Base-by-base conservation (phyloP, 2,113 vertebrate genomes). In the Labeo rohita region DNA sequence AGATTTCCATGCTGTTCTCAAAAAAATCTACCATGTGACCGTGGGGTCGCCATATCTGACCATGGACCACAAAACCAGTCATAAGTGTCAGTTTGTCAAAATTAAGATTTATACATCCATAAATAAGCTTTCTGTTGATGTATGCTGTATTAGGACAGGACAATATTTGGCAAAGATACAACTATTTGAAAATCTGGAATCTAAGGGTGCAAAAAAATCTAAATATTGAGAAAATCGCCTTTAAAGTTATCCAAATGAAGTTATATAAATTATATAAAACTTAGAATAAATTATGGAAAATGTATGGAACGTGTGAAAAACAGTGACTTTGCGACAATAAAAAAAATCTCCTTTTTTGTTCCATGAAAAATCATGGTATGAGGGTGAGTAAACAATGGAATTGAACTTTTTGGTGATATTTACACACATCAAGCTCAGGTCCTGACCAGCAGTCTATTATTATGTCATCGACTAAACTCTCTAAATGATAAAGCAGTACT, bases 381-480 rank as follows among this genome's bases (percentile, higher is more conserved):
- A 34, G 23, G 1, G 18, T 15, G 23, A 78, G 75, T 78, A 78
- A 78, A 78, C 4, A 13, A 77, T 54, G 12, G 13, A 77, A 16
- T 5, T 52, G 13, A 36, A 23, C 18, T 77, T 36, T 77, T 54
- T 36, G 49, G 28, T 23, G 72, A 75, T 75, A 18, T 83, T 72
- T 54, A n/a, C 23, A 34, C 52, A 21, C 43, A 72, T 52, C 68
- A 72, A 72, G 8, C 68, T 43, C 45, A 36, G n/a, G 16, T 23
- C 18, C 78, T 85, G 87, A 50, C 79, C 84, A 79, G 50, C 72
- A 86, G 84, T 74, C 6, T 23, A 50, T 49, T 49, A 23, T 8
- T 49, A 75, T 8, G 11, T 50, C 12, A 6, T 70, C 47, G 56
- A 23, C 18, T 73, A 12, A 47, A 68, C 63, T 49, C 21, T 74